phyloP scores from a whole-genome alignment of 2,888 invertebrate species.

The Operophtera brumata region DNA sequence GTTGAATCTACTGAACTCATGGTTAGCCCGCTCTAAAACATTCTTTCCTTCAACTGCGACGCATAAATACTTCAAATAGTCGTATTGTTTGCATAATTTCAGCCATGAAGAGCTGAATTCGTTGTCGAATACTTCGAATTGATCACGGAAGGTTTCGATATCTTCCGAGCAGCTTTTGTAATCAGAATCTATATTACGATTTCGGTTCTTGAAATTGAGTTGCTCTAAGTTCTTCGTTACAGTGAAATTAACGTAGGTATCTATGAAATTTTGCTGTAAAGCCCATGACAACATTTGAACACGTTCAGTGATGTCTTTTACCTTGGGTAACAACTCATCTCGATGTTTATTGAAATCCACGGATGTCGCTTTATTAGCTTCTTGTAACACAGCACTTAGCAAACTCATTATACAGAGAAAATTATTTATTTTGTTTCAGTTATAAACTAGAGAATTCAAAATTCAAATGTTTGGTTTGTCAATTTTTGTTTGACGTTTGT shows the following conservation, averaged over 20 bases:
- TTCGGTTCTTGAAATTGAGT: constrained; percentile 64
- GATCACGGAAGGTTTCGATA: constrained; percentile 43
- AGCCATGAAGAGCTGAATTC: constrained; percentile 51
- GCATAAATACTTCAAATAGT: constrained; percentile 53
- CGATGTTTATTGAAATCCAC: constrained; percentile 60
- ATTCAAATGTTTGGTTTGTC: constrained; percentile 1
- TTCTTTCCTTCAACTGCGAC: constrained; percentile 57
- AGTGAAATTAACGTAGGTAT: constrained; percentile 60
- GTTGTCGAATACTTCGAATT: constrained; percentile 47
- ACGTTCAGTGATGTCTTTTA: constrained; percentile 63
- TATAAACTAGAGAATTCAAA: constrained; percentile 11
- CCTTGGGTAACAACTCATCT: constrained; percentile 51
- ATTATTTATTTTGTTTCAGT: constrained; percentile 33
- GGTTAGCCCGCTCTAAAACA: constrained; percentile 60
- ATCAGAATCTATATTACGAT: constrained; percentile 55
- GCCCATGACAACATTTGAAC: constrained; percentile 66
- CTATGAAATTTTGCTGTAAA: constrained; percentile 66
- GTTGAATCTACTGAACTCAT: constrained; percentile 62
- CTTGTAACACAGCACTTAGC: constrained; percentile 62
- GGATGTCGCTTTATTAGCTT: constrained; percentile 57
- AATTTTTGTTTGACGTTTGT: not conserved
- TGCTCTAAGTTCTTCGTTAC: constrained; percentile 69
- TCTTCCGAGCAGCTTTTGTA: constrained; percentile 46
- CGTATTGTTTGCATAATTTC: constrained; percentile 51
- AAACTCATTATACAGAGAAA: constrained; percentile 60